Evolutionary conservation across 2,888 invertebrate species (phyloP), one percentile per base, ranked within the genome.

Genomic region (Papilio demoleus): DNA sequence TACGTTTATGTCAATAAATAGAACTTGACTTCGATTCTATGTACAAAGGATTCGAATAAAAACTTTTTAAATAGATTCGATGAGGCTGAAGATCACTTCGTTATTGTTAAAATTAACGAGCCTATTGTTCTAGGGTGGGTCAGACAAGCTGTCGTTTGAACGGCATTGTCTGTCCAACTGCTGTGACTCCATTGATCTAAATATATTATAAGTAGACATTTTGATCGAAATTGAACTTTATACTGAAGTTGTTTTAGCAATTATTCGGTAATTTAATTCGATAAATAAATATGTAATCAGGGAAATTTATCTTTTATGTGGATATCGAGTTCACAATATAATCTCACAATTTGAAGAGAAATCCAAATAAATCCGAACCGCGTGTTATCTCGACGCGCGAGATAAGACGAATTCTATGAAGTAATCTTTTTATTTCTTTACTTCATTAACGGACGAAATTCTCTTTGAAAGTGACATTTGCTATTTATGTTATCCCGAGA

Each of bases 21-120:
- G 53, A 62, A 59, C 68, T 75, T 75, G 60, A 50, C 42, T 71
- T 70, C 17, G 6, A 47, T 12, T 71, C 72, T 73, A 73, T 63
- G 47, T 42, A 53, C 73, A 78, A 81, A 77, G 72, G 72, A 79
- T 82, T 81, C 78, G 78, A 81, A 82, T 81, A 83, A 83, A 79
- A 80, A 72, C 36, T 77, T 80, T 83, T 83, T 77, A 79, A 72
- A 79, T 77, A 77, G 77, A 78, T 81, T 75, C 75, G 79, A 82
- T 74, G 73, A 71, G 70, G 72, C 74, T 70, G 74, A 74, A 72
- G 73, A 72, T 75, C 74, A 67, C 76, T 73, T 74, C 77, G 83
- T 85, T 87, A 88, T 89, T 88, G 88, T 89, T 84, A 78, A 79
- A 81, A 78, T 82, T 87, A 90, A 90, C 87, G 87, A 89, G 80